These are phyloP conservation scores for Phataginus tetradactyla DNA, from an alignment of 2,797 vertebrate species.

Conservation along the genomic window DNA sequence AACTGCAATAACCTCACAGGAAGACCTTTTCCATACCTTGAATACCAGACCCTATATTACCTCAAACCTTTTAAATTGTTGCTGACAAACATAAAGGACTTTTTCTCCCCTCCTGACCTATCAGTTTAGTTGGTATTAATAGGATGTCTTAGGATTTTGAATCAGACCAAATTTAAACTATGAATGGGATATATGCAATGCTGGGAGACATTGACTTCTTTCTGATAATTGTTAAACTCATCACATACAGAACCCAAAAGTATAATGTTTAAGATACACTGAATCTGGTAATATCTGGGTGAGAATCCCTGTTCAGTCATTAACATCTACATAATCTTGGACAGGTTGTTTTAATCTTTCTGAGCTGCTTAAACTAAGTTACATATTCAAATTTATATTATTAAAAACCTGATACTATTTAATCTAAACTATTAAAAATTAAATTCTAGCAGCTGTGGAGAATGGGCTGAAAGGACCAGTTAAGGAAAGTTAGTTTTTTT, in stretches of 20 bases:
- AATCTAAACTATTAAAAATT: conserved; percentile 26
- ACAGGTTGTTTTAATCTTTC: not conserved
- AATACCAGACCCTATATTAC: not conserved
- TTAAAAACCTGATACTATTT: not conserved
- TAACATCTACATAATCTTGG: not conserved
- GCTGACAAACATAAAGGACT: not conserved
- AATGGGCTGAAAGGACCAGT: not conserved
- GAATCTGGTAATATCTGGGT: not conserved
- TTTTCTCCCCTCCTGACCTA: not conserved
- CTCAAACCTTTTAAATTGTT: not conserved
- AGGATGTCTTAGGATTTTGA: conserved; percentile 15
- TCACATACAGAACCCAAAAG: not conserved
- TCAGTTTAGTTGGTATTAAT: not conserved
- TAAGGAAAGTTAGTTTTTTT: not conserved
- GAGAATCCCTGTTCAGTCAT: not conserved
- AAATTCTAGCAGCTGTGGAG: not conserved
- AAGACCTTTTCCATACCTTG: not conserved
- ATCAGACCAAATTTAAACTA: not conserved
- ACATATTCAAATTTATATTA: not conserved
- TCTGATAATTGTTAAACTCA: not conserved
- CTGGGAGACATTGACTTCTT: not conserved
- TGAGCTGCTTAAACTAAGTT: not conserved
- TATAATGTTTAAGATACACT: not conserved
- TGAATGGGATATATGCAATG: not conserved
- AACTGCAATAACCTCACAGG: not conserved